Base-by-base conservation (phyloP, 2,888 invertebrate species). In the Acholoe squamosa region DNA sequence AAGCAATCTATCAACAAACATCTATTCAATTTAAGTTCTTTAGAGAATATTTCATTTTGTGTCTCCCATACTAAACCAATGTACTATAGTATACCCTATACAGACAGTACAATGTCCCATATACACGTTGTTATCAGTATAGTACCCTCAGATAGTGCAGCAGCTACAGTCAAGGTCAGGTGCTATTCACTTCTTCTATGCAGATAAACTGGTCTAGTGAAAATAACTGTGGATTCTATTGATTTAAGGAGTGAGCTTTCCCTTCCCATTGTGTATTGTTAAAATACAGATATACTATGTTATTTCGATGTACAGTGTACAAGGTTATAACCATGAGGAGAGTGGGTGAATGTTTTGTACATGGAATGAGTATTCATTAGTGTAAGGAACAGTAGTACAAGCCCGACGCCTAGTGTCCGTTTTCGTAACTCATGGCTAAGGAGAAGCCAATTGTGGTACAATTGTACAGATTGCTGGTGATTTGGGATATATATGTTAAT, bases 111-210 rank as follows among this genome's bases (percentile, higher is more conserved):
- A 43, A 43, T 43, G 43, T 43, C 43, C n/a, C 43, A 43, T 43
- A 7, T 43, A 43, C 43, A 43, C 43, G 10, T 43, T 43, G 10
- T 43, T 43, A 43, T 43, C 5, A 43, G 43, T 43, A 43, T 43
- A 43, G 43, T 43, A 10, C 43, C 43, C 43, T 43, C 43, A 43
- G 43, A 43, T 43, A 43, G 43, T 61, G n/a, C 61, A 61, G 22
- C 61, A n/a, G 61, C 61, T 61, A 61, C 19, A 61, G n/a, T 61
- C 43, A 43, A 7, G n/a, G 19, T 61, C 25, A 71, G 71, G 71
- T 71, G 71, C 71, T 71, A 71, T 31, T 61, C 61, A 71, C 61
- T 71, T 71, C 71, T 71, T 71, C 71, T 71, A 71, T 71, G 28
- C 71, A 71, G 71, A 71, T 28, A 28, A 25, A 71, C 71, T n/a